phyloP scores from a whole-genome alignment of 2,888 invertebrate genomes.

The Sipha maydis region DNA sequence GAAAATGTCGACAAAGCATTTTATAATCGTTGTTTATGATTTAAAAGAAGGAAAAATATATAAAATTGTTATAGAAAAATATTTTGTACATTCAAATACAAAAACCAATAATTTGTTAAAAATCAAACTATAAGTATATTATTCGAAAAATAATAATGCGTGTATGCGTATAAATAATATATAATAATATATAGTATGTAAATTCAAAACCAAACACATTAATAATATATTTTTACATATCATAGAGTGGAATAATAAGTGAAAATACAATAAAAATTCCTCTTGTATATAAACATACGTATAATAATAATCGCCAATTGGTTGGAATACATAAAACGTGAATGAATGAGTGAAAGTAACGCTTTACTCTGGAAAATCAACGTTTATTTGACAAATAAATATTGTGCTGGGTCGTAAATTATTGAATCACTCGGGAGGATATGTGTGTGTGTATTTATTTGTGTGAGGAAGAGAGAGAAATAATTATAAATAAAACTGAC shows the following conservation, averaged over 20 bases:
- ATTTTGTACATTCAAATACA: too few relatives aligned
- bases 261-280: background rate
- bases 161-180: too few relatives aligned
- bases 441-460: background rate
- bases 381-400: slow-evolving; percentile 45
- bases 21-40: too few relatives aligned
- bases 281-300: background rate
- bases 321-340: background rate
- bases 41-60: too few relatives aligned
- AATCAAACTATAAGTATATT: too few relatives aligned
- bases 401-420: slow-evolving; percentile 8
- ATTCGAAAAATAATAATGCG: too few relatives aligned
- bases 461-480: background rate
- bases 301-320: background rate
- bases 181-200: too few relatives aligned
- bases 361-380: slow-evolving; percentile 23
- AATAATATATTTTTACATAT: background rate
- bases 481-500: slow-evolving; percentile 48
- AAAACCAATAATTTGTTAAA: too few relatives aligned
- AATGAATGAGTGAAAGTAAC: too few relatives aligned
- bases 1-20: too few relatives aligned
- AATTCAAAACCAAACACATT: background rate
- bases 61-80: too few relatives aligned
- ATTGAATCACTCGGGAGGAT: background rate
- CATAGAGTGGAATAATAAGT: background rate